Percentiles rank a stretch among this genome's conserved stretches.
These are phyloP conservation scores for Tetramorium parvispinum DNA, from an alignment of 1,140 invertebrate species.

Conservation along the genomic window DNA sequence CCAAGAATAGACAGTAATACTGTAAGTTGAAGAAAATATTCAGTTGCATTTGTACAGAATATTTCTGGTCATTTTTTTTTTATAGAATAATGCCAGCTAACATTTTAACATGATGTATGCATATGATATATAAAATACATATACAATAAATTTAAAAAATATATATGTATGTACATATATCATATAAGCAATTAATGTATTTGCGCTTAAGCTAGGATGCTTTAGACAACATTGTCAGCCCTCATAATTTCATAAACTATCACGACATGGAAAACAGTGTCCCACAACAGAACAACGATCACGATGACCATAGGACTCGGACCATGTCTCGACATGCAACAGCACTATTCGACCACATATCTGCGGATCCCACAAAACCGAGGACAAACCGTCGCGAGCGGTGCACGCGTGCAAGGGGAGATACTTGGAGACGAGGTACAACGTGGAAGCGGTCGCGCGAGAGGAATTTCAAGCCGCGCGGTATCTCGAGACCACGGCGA, in stretches of 20 bases:
- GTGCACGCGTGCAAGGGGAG: too few relatives aligned
- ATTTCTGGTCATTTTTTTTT: too few relatives aligned
- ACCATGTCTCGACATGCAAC: background rate
- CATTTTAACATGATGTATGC: background rate
- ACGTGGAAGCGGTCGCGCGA: background rate
- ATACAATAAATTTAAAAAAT: background rate
- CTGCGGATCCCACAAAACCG: too few relatives aligned
- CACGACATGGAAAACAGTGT: background rate
- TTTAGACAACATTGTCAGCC: background rate
- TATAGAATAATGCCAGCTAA: background rate
- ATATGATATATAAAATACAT: background rate
- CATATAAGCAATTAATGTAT: background rate
- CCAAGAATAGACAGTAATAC: background rate
- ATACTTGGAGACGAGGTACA: too few relatives aligned
- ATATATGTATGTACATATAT: background rate
- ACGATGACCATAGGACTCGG: background rate
- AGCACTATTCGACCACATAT: background rate
- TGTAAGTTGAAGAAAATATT: background rate
- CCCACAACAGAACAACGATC: background rate
- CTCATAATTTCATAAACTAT: background rate
- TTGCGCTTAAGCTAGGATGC: background rate
- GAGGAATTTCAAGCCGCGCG: too few relatives aligned
- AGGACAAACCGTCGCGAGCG: too few relatives aligned
- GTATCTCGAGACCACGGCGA: background rate
- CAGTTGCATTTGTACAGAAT: conserved; percentile 1